These are phyloP conservation scores for Drosophila hydei DNA, from an alignment of 1,140 invertebrate species.

Conservation along the genomic window DNA sequence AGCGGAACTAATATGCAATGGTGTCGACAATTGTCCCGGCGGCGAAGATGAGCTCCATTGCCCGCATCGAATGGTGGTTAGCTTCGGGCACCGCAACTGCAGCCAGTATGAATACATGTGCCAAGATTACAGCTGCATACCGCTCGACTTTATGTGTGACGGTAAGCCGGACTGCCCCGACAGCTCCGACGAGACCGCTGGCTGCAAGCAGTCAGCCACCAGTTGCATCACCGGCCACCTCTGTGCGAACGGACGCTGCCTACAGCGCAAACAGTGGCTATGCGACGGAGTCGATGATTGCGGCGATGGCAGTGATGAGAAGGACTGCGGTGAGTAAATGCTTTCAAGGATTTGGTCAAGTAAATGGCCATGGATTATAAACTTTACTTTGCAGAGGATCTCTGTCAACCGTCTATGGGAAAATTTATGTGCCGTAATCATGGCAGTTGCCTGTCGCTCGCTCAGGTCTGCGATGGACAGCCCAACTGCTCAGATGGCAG, in stretches of 20 bases:
- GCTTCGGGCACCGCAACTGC: constrained; percentile 76
- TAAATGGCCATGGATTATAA: neutral
- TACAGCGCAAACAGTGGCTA: constrained; percentile 65
- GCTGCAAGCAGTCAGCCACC: constrained; percentile 83
- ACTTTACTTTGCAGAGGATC: constrained; percentile 26
- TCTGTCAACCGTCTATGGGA: constrained; percentile 47
- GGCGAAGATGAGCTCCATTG: constrained; percentile 84
- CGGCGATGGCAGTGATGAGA: constrained; percentile 88
- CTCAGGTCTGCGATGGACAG: constrained; percentile 87
- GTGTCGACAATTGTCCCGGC: constrained; percentile 85
- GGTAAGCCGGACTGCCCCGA: constrained; percentile 90
- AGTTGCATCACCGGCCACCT: constrained; percentile 65
- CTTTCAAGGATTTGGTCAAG: neutral
- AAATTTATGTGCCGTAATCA: constrained; percentile 80
- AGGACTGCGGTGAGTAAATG: constrained; percentile 85
- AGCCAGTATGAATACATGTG: constrained; percentile 85
- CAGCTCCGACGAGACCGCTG: constrained; percentile 88
- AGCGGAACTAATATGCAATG: constrained; percentile 84
- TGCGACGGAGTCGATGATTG: constrained; percentile 86
- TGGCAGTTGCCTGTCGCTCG: constrained; percentile 85
- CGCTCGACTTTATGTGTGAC: constrained; percentile 88
- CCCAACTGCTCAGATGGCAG: constrained; percentile 83
- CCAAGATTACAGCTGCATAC: constrained; percentile 87
- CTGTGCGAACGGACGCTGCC: constrained; percentile 70
- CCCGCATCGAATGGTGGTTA: constrained; percentile 11